Percentiles rank a stretch among this genome's conserved stretches.
Conservation (phyloP, 2,797 vertebrate genomes). For the Acanthopagrus latus region DNA sequence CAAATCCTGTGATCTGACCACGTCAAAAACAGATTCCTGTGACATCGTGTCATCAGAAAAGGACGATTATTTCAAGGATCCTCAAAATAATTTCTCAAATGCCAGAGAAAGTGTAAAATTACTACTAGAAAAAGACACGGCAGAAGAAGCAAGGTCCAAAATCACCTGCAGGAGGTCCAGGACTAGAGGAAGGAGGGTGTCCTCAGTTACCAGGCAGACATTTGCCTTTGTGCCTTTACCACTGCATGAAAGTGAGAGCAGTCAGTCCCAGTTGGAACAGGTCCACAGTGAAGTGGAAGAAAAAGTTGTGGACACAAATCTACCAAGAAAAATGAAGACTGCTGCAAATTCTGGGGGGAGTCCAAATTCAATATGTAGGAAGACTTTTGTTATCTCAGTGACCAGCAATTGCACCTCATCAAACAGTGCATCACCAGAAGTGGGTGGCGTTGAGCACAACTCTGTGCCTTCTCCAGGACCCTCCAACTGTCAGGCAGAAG, state of each 20-base stretch:
- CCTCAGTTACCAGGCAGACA: conserved; percentile 47
- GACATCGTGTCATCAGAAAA: conserved; percentile 16
- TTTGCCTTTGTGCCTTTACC: conserved; percentile 27
- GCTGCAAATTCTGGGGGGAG: neutral
- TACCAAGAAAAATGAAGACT: conserved; percentile 3
- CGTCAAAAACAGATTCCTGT: neutral
- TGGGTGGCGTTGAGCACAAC: neutral
- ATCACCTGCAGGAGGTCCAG: conserved; percentile 60
- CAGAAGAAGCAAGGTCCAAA: conserved; percentile 29
- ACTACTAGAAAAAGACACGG: conserved; percentile 2
- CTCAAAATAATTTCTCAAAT: conserved; percentile 14
- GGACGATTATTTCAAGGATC: conserved; percentile 73
- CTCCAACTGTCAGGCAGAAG: neutral
- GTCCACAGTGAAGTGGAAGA: conserved; percentile 3
- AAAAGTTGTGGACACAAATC: neutral
- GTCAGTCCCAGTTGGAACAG: neutral
- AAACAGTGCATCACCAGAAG: conserved; percentile 9
- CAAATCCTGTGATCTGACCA: neutral
- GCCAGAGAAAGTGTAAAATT: neutral
- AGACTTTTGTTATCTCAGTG: conserved; percentile 70
- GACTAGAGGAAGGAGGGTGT: conserved; percentile 36
- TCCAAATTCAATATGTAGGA: conserved; percentile 59
- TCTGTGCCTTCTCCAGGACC: neutral
- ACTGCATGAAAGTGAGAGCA: conserved; percentile 33
- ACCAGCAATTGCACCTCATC: neutral